Evolutionary conservation across 1,140 invertebrate genomes (phyloP).

Genomic region (Tetraneura akinire): DNA sequence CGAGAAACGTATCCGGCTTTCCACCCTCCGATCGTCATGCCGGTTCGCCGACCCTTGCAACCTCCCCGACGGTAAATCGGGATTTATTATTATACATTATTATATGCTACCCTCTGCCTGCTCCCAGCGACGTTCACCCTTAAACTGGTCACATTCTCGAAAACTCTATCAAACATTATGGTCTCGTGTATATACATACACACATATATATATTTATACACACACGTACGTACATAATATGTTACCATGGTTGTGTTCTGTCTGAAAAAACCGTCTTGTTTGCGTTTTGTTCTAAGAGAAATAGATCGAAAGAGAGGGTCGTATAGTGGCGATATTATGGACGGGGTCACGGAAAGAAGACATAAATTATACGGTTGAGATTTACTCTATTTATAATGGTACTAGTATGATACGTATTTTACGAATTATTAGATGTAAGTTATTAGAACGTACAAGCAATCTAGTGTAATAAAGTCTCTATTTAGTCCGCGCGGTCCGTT

Average conservation of each 20-base stretch:
- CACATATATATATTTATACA: too few species aligned
- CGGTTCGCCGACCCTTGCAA: background rate
- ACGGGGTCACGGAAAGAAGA: conserved; percentile 5
- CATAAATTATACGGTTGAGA: background rate
- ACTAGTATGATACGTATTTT: too few species aligned
- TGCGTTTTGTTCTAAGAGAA: background rate
- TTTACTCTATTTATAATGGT: too few species aligned
- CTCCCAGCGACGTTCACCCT: too few species aligned
- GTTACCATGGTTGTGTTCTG: conserved; percentile 1
- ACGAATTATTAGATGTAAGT: too few species aligned
- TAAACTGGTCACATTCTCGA: conserved; percentile 6
- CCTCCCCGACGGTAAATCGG: background rate
- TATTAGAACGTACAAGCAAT: too few species aligned
- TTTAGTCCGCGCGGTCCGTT: too few species aligned
- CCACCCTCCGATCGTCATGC: background rate
- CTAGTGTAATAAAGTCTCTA: too few species aligned
- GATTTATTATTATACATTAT: conserved; percentile 33
- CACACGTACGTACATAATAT: background rate
- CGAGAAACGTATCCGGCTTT: conserved; percentile 26
- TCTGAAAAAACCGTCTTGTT: conserved; percentile 11
- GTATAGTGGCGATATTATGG: background rate
- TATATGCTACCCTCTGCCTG: too few species aligned
- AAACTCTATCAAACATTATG: conserved; percentile 17
- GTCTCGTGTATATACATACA: background rate
- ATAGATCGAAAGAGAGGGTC: background rate